Percentiles rank a stretch among this genome's conserved stretches.
Evolutionary conservation across 2,797 vertebrate species (phyloP).

Genomic region (Poecilia gillii): DNA sequence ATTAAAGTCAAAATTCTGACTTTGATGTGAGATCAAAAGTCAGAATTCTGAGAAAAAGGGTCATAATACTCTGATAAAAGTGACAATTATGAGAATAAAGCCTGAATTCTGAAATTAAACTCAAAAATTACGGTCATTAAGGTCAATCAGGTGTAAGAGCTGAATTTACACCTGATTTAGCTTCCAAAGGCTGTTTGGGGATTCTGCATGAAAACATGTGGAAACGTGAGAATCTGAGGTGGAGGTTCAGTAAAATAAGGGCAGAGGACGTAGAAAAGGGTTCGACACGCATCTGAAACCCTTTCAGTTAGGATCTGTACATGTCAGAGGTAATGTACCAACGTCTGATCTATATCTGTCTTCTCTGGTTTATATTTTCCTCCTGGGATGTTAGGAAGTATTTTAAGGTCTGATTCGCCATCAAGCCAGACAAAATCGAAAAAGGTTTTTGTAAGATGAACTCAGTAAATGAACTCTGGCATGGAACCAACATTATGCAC

Average conservation of each 20-base stretch:
- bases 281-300: slow-evolving; percentile 37
- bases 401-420: slow-evolving; percentile 34
- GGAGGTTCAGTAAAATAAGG: background rate
- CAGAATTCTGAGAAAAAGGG: no score
- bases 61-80: no score
- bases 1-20: no score
- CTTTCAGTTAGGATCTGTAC: slow-evolving; percentile 24
- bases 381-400: slow-evolving; percentile 24
- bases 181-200: slow-evolving; percentile 32
- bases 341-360: slow-evolving; percentile 43
- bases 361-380: slow-evolving; percentile 40
- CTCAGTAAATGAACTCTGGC: slow-evolving; percentile 43
- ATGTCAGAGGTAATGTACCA: slow-evolving; percentile 19
- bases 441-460: slow-evolving; percentile 47
- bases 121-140: slow-evolving; percentile 19
- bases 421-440: slow-evolving; percentile 37
- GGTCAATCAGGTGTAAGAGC: background rate
- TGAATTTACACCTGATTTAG: background rate
- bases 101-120: no score
- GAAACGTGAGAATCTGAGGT: slow-evolving; percentile 15
- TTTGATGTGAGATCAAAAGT: no score
- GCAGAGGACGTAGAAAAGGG: background rate
- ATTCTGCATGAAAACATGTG: slow-evolving; percentile 6
- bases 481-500: slow-evolving; percentile 42
- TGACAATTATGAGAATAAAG: no score